Base-by-base conservation (phyloP, 2,888 invertebrate genomes). In the Epirrhoe tristata region DNA sequence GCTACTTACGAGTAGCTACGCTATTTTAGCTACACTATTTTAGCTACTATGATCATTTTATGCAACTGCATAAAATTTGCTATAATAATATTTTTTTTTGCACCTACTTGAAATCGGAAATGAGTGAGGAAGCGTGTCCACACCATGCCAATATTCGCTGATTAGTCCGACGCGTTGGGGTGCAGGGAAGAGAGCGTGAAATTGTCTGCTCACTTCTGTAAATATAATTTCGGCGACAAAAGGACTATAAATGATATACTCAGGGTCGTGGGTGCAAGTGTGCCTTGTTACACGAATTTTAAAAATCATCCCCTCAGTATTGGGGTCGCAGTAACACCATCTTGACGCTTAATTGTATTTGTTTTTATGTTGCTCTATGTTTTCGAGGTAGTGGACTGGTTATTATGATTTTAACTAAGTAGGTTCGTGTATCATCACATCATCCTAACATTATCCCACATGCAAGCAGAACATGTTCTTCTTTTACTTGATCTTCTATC, bases 171-270 rank as follows among this genome's bases (percentile, higher is more conserved):
- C 79, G 80, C 77, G 85, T 85, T 86, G 86, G 89, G 89, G 94
- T 87, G 92, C 91, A 77, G 85, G 84, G 91, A 89, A 91, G 91
- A 89, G 90, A 93, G 85, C 93, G 92, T 93, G 93, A 93, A 93
- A 93, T 93, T 93, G 93, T 93, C 93, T 92, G 92, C 90, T 93
- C 93, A 91, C 92, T 93, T 93, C 91, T 93, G 93, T 93, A 93
- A 93, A 93, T 93, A 93, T 93, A 91, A 93, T 93, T 93, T 93
- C 83, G 91, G 88, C 86, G 91, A 93, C 93, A 93, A 93, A 93
- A 93, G 93, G 93, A 89, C 91, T 89, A 91, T 90, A 90, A 92
- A 92, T 91, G 92, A 91, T 91, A 92, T 83, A 88, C 86, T 85
- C 87, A 77, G 90, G 88, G 90, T 85, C 88, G 84, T 79, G 80